A percentile compares a stretch with the other conserved stretches of the same genome.
These are phyloP conservation scores for Coenonympha arcania DNA, from an alignment of 2,888 invertebrate genomes.

Conservation along the genomic window DNA sequence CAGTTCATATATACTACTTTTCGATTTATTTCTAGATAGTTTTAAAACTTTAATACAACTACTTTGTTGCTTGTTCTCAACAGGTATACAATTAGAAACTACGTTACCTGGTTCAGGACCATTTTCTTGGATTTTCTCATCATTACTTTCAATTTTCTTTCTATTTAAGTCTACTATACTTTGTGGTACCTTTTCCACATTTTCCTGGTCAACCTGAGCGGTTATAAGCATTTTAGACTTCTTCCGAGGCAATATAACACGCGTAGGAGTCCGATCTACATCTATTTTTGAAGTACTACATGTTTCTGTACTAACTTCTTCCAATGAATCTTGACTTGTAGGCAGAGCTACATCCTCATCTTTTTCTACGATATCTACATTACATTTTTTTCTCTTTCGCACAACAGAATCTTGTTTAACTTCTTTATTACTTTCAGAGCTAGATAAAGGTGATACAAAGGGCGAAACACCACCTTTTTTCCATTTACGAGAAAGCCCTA, in stretches of 20 bases:
- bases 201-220: constrained; percentile 28
- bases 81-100: constrained; percentile 15
- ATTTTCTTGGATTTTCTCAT: not conserved
- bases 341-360: too few species aligned
- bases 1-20: constrained; percentile 25
- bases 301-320: constrained; percentile 15
- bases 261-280: constrained; percentile 37
- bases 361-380: constrained; percentile 25
- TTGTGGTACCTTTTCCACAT: constrained; percentile 13
- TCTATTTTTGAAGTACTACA: constrained; percentile 5
- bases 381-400: constrained; percentile 43
- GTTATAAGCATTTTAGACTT: constrained; percentile 45
- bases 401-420: constrained; percentile 32
- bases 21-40: constrained; percentile 34
- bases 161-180: constrained; percentile 1
- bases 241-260: constrained; percentile 41
- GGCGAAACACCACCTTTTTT: constrained; percentile 53
- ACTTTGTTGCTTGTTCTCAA: not conserved
- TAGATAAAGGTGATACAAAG: constrained; percentile 53
- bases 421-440: constrained; percentile 29
- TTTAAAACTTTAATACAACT: constrained; percentile 25
- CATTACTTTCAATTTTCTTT: not conserved
- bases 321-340: constrained; percentile 12
- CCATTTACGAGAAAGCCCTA: constrained; percentile 69
- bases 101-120: not conserved